Evolutionary conservation across 1,140 invertebrate genomes (phyloP), one percentile per base, ranked within the genome.

Genomic region (Sarcophaga bullata): DNA sequence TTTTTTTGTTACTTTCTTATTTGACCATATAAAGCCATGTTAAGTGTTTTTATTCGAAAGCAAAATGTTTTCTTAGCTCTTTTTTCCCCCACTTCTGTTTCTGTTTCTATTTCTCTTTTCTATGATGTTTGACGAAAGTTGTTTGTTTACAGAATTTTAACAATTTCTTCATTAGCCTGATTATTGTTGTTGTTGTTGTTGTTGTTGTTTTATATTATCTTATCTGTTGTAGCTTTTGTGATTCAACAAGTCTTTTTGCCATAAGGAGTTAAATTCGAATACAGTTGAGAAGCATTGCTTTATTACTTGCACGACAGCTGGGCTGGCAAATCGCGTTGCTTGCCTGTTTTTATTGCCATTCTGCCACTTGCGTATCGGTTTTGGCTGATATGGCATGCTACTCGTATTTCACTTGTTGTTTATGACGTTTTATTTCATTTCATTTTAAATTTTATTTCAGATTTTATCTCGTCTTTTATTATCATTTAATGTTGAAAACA

Each of bases 151-250:
- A 58, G 54, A 58, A 58, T 58, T 58, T 58, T 58, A 58, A 58
- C 54, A 58, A 58, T 58, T 58, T 58, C 54, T 58, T 58, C n/a
- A 10, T 54, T 54, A 13, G 6, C 3, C 7, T 58, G 54, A n/a
- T 58, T 58, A 10, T 52, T 10, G 6, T 52, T 52, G 6, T 52
- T 10, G 25, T 10, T 52, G 50, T 52, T 10, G n/a, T 6, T 58
- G 54, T 58, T 58, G 54, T 58, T 58, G 50, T 58, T 58, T 58
- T 58, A 58, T 13, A 58, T 58, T 58, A 58, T 58, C 54, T 58
- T 58, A 58, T 58, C 54, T 7, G 15, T 37, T 37, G 25, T 13
- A 13, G 52, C 15, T 37, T 9, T 54, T 58, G 54, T 13, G 4
- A 37, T 37, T 2, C 25, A 37, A 37, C 25, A 37, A 37, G 4